A percentile compares a stretch with the other conserved stretches of the same genome.
Conservation (phyloP, 2,888 invertebrate genomes). For the Pharmacophagus antenor region DNA sequence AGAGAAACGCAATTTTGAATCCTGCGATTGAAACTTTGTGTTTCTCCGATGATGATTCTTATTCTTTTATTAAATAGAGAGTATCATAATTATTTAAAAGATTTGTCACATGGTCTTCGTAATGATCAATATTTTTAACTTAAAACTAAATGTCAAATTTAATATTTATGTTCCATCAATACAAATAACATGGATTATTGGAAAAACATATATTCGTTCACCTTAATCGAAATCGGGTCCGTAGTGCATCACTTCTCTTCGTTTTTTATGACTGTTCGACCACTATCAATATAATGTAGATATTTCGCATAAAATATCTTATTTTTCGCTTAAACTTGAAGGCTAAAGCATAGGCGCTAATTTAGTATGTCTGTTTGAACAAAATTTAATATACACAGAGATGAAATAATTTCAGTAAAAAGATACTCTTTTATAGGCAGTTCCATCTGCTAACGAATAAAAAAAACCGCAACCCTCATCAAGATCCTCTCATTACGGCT, state of each 20-base stretch:
- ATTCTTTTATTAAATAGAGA: too few species aligned
- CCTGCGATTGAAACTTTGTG: too few species aligned
- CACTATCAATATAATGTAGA: too few species aligned
- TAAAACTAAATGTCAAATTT: too few species aligned
- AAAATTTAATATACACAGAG: neutral
- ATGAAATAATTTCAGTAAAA: conserved; percentile 1
- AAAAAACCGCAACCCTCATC: conserved; percentile 19
- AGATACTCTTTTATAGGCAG: conserved; percentile 11
- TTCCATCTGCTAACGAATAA: conserved; percentile 6
- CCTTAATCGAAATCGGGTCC: conserved; percentile 25
- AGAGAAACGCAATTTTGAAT: too few species aligned
- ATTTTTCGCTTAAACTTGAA: neutral
- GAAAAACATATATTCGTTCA: conserved; percentile 22
- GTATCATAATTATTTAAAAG: too few species aligned
- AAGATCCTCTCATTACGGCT: conserved; percentile 20
- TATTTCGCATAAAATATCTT: too few species aligned
- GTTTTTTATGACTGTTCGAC: conserved; percentile 17
- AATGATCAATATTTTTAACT: too few species aligned
- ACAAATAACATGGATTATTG: conserved; percentile 10
- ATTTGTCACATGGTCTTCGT: too few species aligned
- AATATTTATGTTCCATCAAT: neutral
- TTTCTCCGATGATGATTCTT: too few species aligned
- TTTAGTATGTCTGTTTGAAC: neutral
- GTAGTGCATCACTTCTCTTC: conserved; percentile 13
- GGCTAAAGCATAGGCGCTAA: neutral